Evolutionary conservation across 2,797 vertebrate genomes (phyloP).

Genomic region (Pelochelys cantorii): DNA sequence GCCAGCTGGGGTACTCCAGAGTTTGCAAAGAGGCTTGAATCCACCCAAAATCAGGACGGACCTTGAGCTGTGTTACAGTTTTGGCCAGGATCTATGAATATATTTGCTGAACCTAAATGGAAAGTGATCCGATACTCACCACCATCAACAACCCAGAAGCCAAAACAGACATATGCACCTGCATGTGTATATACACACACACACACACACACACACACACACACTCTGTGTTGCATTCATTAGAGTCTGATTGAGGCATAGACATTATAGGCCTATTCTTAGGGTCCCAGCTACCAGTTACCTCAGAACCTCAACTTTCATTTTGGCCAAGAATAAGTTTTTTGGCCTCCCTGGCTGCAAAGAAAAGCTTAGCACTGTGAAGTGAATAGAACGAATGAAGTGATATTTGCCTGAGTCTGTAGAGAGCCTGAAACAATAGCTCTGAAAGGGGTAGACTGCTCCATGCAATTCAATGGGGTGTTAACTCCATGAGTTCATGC

Average conservation of each 20-base stretch:
- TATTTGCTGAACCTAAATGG: neutral
- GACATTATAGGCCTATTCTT: neutral
- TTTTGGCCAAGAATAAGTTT: neutral
- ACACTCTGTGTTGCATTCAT: neutral
- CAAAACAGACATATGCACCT: neutral
- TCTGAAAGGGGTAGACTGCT: neutral
- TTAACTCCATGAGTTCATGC: neutral
- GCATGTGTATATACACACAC: too few species aligned
- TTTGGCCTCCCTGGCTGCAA: neutral
- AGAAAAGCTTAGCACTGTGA: neutral
- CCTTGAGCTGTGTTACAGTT: neutral
- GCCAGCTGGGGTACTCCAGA: constrained; percentile 58
- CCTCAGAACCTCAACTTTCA: neutral
- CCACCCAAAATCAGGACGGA: constrained; percentile 52
- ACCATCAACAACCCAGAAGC: neutral
- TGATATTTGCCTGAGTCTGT: neutral
- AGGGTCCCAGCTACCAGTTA: neutral
- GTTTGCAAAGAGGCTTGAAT: constrained; percentile 55
- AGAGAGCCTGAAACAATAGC: neutral
- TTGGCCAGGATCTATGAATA: constrained; percentile 13
- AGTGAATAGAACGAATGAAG: neutral
- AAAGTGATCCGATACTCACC: neutral
- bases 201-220: neutral
- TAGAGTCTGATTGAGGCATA: neutral
- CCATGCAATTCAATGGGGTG: neutral